Base-by-base conservation (phyloP, 2,888 invertebrate genomes). In the Azorinus chamasolen region DNA sequence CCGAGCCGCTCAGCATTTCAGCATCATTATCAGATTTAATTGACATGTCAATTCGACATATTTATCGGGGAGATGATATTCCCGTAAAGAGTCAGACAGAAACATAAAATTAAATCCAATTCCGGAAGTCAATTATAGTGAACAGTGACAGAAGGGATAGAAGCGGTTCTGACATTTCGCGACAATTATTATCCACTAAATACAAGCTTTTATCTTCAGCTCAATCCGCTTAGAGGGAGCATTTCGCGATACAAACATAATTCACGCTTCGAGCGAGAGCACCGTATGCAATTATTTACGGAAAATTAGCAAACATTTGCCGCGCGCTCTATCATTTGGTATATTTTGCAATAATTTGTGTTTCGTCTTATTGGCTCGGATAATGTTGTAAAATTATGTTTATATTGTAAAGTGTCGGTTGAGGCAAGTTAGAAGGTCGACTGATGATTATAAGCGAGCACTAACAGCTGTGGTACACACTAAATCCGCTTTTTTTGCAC, bases 261-360 rank as follows among this genome's bases (percentile, higher is more conserved):
- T 59, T 64, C 64, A 54, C 46, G 71, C 79, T 50, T 43, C 51
- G 14, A 75, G 79, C 79, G 39, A 64, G 24, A 46, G 68, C 51
- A 68, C 68, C 63, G 63, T 79, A 43, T 75, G 68, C 64, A 79
- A 79, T 79, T 79, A 79, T 74, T 79, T 71, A 79, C 75, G 79
- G 79, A 68, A 79, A 79, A 79, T 79, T 79, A 79, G 79, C 75
- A 79, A 79, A 79, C 71, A 75, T 71, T 75, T 71, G 63, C 59
- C 48, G 46, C 59, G 62, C 51, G 54, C 74, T 75, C 75, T 75
- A 64, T 79, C 75, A 79, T 66, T 74, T 58, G 53, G 71, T 79
- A 79, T 74, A 75, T 79, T 75, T 75, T 71, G 59, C 64, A 75
- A 79, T 79, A 71, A 79, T 75, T 75, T 70, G 76, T 66, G 70